Base-by-base conservation (phyloP, 2,888 invertebrate genomes). In the Oligia latruncula region DNA sequence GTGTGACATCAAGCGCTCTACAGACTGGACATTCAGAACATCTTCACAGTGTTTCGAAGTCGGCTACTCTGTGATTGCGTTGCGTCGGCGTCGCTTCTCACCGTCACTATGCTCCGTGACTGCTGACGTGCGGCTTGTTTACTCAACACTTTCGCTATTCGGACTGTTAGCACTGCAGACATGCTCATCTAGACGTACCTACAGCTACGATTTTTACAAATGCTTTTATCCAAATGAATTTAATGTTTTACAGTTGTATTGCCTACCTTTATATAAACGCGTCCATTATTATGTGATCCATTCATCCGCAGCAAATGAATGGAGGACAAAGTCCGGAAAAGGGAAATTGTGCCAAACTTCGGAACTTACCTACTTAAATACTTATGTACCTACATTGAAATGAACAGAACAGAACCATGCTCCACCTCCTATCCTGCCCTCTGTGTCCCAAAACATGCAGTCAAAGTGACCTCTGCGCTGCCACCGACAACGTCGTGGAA, bases 121-220 rank as follows among this genome's bases (percentile, higher is more conserved):
- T 29, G 64, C 74, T 78, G 76, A 81, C 76, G 78, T 52, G 64
- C 70, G 20, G 23, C 71, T 60, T 76, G 73, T 82, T 79, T 84
- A 71, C 79, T 80, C 68, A 74, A 86, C 83, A 88, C 86, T 83
- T 88, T 87, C 88, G 71, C 80, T 83, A 40, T 64, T n/a, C 46
- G 55, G 58, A 35, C 46, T 11, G 40, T 17, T 40, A 65, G 66
- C n/a, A 58, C 29, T 40, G 20, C 17, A 66, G 58, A 73, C 52
- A 62, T 40, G 62, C 40, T 62, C 52, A 66, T 15, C 17, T 52
- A n/a, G n/a, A n/a, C 20, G 60, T 64, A n/a, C 20, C 60, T 64
- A 29, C n/a, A 17, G n/a, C 64, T 20, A n/a, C n/a, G 11, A n/a
- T 20, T 40, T 58, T 60, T 17, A 60, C 3, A 40, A n/a, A 58